Percentiles rank a stretch among this genome's conserved stretches.
Conservation (phyloP, 2,797 vertebrate genomes). For the Paedocypris micromegethes region DNA sequence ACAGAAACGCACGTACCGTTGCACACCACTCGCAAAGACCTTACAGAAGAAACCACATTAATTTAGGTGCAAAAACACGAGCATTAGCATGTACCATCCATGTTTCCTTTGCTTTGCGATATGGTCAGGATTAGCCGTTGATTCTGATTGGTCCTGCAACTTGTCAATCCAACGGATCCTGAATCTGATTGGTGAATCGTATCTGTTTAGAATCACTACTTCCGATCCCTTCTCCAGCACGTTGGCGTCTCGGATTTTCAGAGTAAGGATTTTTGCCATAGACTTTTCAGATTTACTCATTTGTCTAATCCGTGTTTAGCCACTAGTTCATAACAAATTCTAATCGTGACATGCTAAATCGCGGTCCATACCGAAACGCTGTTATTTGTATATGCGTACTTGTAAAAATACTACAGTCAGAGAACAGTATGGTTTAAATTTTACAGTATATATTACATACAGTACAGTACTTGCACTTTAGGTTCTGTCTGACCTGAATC, state of each 20-base stretch:
- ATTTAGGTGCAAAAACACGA: not conserved
- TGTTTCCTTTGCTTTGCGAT: not conserved
- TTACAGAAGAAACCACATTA: not conserved
- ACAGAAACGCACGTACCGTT: not conserved
- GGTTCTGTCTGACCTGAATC: slow-evolving; percentile 1
- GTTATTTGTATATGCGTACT: too few relatives aligned
- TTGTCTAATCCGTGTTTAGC: too few relatives aligned
- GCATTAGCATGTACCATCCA: slow-evolving; percentile 10
- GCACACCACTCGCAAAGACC: not conserved
- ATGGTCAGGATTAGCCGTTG: not conserved
- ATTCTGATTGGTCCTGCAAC: slow-evolving; percentile 31
- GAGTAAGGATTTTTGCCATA: slow-evolving; percentile 3
- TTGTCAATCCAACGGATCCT: slow-evolving; percentile 16
- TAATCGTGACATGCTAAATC: too few relatives aligned
- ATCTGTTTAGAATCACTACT: slow-evolving; percentile 9
- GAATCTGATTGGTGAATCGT: slow-evolving; percentile 23
- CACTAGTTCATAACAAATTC: too few relatives aligned
- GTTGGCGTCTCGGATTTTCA: slow-evolving; percentile 18
- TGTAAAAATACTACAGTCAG: too few relatives aligned
- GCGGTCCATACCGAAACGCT: too few relatives aligned
- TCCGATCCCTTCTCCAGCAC: slow-evolving; percentile 23
- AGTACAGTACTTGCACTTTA: not conserved
- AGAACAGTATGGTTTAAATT: too few relatives aligned
- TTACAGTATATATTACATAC: too few relatives aligned
- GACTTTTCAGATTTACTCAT: not conserved